phyloP scores from a whole-genome alignment of 2,113 vertebrate species.

The Megaptera novaeangliae region DNA sequence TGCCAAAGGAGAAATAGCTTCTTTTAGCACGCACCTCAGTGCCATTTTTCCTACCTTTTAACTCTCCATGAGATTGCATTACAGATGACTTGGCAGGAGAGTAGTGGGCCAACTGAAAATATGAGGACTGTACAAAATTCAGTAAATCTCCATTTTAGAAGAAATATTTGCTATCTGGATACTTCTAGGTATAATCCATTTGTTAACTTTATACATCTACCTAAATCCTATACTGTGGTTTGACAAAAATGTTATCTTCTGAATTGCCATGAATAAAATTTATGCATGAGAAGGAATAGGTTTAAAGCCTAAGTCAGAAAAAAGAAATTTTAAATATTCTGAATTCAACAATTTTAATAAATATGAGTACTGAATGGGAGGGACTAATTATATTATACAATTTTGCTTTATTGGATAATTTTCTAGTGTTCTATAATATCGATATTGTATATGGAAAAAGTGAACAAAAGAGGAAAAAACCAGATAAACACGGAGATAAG shows the following conservation, averaged over 20 bases:
- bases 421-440: not conserved
- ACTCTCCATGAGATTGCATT: not conserved
- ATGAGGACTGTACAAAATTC: not conserved
- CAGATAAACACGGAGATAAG: not conserved
- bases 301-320: not conserved
- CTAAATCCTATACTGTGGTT: not conserved
- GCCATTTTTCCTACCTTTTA: slow-evolving; percentile 47
- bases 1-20: slow-evolving; percentile 63
- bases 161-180: not conserved
- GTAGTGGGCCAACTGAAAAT: not conserved
- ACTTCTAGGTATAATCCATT: not conserved
- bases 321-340: not conserved
- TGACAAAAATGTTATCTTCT: not conserved
- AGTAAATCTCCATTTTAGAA: not conserved
- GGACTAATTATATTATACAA: not conserved
- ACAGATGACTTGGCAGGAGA: not conserved
- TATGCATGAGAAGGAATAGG: not conserved
- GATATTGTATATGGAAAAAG: not conserved
- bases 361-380: not conserved
- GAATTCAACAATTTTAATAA: not conserved
- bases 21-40: slow-evolving; percentile 31
- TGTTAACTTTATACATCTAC: not conserved
- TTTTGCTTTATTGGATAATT: not conserved
- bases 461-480: not conserved
- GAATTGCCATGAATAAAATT: not conserved